Base-by-base conservation (phyloP, 2,888 invertebrate genomes). In the Nomada ferruginata region DNA sequence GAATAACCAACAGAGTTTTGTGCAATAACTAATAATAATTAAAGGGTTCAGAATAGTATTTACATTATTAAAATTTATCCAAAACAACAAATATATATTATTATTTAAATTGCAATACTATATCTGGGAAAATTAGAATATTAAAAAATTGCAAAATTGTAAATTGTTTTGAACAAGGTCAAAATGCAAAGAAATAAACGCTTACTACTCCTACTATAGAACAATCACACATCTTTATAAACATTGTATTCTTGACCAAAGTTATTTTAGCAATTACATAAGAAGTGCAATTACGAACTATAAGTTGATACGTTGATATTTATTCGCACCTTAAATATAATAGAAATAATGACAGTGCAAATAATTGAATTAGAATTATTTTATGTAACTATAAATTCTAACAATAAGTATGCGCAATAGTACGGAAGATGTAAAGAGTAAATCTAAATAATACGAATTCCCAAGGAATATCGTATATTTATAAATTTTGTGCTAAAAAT, bases 1-100 rank as follows among this genome's bases (percentile, higher is more conserved):
- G 23, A 61, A 15, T 36, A 29, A 36, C 63, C 71, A 71, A 79
- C 44, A 68, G 72, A 72, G 63, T 63, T 61, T 57, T 64, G 11
- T 26, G 2, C 36, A 73, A 13, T 9, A 57, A 73, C 52, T 79
- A 79, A 80, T 63, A 72, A 80, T 80, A 72, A 68, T 47, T 18
- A 44, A 29, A 53, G 29, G 18, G 36, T 44, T 52, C 44, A 77
- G 26, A 59, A n/a, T 50, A n/a, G 9, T 2, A 23, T 36, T 11
- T 36, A 7, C 18, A 42, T 23, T 59, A 11, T 66, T 20, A 13
- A 11, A 50, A 72, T 61, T 72, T 65, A 60, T 42, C 13, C 11
- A 9, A 44, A 53, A 29, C 13, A 42, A 7, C 20, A 10, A 15
- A 65, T 4, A 13, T 50, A 29, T 65, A 65, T 5, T 13, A 29